Percentiles rank a stretch among this genome's conserved stretches.
phyloP scores from a whole-genome alignment of 2,113 vertebrate genomes.

The Brienomyrus brachyistius region DNA sequence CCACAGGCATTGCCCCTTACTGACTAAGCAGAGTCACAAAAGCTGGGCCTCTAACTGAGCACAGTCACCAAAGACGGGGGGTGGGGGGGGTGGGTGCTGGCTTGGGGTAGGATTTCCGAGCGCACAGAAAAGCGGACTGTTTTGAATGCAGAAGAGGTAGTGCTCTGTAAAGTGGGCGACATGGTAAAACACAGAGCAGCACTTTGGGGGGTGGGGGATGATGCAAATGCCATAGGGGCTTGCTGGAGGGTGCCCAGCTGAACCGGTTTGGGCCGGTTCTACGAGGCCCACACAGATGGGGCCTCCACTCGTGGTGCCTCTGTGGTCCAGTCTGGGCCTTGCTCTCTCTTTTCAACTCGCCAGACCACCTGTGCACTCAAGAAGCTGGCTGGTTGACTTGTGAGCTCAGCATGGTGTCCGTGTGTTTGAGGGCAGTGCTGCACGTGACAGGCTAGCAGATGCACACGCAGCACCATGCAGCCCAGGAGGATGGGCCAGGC shows the following conservation, averaged over 20 bases:
- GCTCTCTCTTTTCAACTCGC: not conserved
- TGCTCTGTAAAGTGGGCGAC: not conserved
- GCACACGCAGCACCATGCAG: not conserved
- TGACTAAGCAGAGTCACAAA: not conserved
- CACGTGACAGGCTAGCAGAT: not conserved
- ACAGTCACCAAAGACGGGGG: not conserved
- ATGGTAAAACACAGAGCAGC: not conserved
- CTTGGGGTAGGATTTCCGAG: not conserved
- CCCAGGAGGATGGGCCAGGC: not conserved
- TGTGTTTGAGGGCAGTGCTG: not conserved
- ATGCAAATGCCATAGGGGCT: not conserved
- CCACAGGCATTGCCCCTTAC: not conserved
- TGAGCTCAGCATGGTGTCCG: not conserved
- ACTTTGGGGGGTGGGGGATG: not conserved
- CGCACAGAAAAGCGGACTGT: not conserved
- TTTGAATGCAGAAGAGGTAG: not conserved
- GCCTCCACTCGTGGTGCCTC: not conserved
- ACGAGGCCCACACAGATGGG: conserved; percentile 1
- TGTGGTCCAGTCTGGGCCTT: not conserved
- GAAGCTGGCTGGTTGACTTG: not conserved
- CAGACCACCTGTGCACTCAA: not conserved
- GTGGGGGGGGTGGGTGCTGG: not conserved
- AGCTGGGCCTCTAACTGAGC: not conserved
- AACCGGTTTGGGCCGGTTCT: not conserved
- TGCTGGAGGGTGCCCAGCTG: not conserved